Percentiles rank a stretch among this genome's conserved stretches.
Evolutionary conservation across 2,113 vertebrate species (phyloP).

Genomic region (Cichladusa arquata): DNA sequence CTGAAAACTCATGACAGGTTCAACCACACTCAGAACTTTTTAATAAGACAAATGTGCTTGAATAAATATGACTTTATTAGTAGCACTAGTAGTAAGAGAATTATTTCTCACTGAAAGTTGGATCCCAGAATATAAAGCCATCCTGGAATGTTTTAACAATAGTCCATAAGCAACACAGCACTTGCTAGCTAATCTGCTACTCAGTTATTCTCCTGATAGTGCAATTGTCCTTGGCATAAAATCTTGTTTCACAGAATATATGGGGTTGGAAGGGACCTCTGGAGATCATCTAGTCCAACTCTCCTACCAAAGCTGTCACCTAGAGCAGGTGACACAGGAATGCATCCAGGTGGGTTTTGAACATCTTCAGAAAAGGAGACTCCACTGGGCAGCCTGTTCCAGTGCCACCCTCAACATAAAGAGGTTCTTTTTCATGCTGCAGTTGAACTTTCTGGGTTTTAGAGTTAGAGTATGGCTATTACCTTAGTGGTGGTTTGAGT

Average conservation of each 20-base stretch:
- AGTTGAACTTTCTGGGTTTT: not conserved
- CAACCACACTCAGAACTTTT: not conserved
- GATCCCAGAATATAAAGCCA: not conserved
- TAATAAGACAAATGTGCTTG: not conserved
- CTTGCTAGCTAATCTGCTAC: not conserved
- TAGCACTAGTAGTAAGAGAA: not conserved
- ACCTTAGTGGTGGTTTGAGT: not conserved
- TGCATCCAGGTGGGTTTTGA: not conserved
- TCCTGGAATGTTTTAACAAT: not conserved
- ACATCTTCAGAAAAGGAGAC: not conserved
- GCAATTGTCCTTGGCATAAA: not conserved
- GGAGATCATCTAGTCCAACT: not conserved
- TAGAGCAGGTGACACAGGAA: not conserved
- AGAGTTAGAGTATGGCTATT: not conserved
- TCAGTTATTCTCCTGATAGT: not conserved
- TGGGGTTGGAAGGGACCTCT: not conserved
- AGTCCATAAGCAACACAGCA: not conserved
- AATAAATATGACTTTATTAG: not conserved
- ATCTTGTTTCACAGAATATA: not conserved
- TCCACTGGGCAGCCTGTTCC: not conserved
- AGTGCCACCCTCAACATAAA: not conserved
- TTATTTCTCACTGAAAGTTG: not conserved
- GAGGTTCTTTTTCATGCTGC: not conserved
- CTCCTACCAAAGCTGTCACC: not conserved
- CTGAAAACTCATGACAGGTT: accelerated